These are phyloP conservation scores for Centropyge bicolor DNA, from an alignment of 2,797 vertebrate species.

Conservation along the genomic window DNA sequence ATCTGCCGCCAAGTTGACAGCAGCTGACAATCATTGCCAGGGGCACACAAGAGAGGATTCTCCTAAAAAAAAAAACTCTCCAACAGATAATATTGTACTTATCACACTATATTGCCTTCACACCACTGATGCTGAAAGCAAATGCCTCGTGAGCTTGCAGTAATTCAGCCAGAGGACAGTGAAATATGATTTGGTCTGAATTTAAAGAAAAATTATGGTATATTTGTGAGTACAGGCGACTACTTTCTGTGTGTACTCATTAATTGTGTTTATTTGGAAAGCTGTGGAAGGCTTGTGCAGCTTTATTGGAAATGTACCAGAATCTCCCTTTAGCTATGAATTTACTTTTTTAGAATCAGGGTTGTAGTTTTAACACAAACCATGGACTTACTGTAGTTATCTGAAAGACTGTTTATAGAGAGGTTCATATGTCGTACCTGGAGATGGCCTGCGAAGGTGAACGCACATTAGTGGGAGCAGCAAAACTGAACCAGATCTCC, in stretches of 20 bases:
- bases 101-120: background rate
- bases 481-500: constrained; percentile 99
- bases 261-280: no score
- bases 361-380: background rate
- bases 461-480: constrained; percentile 96
- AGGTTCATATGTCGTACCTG: constrained; percentile 81
- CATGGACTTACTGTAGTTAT: background rate
- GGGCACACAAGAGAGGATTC: background rate
- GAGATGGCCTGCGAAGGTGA: constrained; percentile 92
- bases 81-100: background rate
- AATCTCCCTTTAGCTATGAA: background rate
- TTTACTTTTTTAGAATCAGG: background rate
- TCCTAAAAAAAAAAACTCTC: background rate
- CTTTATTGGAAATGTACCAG: background rate
- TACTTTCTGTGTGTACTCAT: background rate
- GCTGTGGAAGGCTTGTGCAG: background rate
- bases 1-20: constrained; percentile 2
- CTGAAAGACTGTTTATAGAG: background rate
- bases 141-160: background rate
- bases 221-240: background rate
- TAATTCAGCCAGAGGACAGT: background rate
- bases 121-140: background rate
- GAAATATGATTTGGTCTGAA: background rate
- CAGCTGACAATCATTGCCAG: constrained; percentile 4
- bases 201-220: no score